Conservation (phyloP, 2,797 vertebrate species). For the Danio jaintianensis region DNA sequence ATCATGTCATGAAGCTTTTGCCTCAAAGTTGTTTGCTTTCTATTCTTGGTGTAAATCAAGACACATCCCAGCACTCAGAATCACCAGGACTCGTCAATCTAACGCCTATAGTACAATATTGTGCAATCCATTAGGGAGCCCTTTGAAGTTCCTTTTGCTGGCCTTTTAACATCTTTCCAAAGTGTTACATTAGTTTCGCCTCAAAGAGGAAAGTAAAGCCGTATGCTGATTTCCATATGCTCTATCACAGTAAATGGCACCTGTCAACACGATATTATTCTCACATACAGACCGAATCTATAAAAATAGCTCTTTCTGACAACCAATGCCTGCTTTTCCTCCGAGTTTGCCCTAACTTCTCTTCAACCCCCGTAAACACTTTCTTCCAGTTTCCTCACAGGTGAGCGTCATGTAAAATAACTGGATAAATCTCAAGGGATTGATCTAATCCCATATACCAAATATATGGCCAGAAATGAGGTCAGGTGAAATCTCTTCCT, state of each 20-base stretch:
- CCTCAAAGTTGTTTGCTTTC: slow-evolving; percentile 12
- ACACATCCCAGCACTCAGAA: slow-evolving; percentile 22
- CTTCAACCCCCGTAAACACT: slow-evolving; percentile 6
- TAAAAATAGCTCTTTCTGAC: slow-evolving; percentile 25
- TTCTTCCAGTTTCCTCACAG: slow-evolving; percentile 30
- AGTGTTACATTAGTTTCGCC: slow-evolving; percentile 2
- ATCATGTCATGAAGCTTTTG: slow-evolving; percentile 42
- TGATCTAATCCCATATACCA: slow-evolving; percentile 45
- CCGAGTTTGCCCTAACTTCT: neutral
- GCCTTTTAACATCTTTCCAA: slow-evolving; percentile 9
- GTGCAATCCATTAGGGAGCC: slow-evolving; percentile 24
- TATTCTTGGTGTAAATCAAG: slow-evolving; percentile 37
- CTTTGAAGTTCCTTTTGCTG: slow-evolving; percentile 5
- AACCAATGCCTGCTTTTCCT: neutral
- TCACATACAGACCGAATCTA: slow-evolving; percentile 3
- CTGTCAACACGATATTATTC: slow-evolving; percentile 12
- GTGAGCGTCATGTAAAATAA: slow-evolving; percentile 29
- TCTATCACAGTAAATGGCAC: slow-evolving; percentile 3
- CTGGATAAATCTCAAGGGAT: slow-evolving; percentile 33
- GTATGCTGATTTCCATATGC: slow-evolving; percentile 1
- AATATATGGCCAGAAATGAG: slow-evolving; percentile 50
- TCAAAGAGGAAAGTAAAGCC: slow-evolving; percentile 17
- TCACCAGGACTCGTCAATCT: slow-evolving; percentile 2
- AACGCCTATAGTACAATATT: slow-evolving; percentile 33
- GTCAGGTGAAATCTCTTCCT: slow-evolving; percentile 56